phyloP scores from a whole-genome alignment of 2,888 invertebrate species.

The Cheilosia pagana region DNA sequence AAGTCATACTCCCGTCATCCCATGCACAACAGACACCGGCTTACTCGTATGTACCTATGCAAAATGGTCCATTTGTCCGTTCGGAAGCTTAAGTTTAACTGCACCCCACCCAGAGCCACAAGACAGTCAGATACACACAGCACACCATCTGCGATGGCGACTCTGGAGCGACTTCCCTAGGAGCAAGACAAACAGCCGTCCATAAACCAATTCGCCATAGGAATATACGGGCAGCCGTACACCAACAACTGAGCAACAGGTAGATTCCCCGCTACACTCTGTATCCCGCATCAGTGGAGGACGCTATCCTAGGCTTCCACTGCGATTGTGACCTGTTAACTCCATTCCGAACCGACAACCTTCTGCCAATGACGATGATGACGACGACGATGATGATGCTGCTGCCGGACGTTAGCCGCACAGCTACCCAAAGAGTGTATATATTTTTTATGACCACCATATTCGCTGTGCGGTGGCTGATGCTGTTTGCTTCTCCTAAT shows the following conservation, averaged over 20 bases:
- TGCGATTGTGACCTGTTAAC: conserved; percentile 70
- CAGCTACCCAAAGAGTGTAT: conserved; percentile 26
- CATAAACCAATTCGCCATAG: conserved; percentile 66
- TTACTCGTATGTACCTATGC: conserved; percentile 49
- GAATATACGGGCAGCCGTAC: conserved; percentile 59
- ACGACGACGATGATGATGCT: conserved; percentile 32
- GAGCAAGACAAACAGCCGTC: conserved; percentile 66
- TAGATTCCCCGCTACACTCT: conserved; percentile 42
- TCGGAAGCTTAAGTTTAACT: conserved; percentile 65
- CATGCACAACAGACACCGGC: conserved; percentile 31
- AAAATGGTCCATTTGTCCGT: conserved; percentile 72
- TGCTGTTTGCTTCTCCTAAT: conserved; percentile 61
- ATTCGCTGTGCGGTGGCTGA: conserved; percentile 44
- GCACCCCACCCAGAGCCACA: conserved; percentile 67
- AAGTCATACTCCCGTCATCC: conserved; percentile 31
- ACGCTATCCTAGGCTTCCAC: background rate
- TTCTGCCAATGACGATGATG: conserved; percentile 60
- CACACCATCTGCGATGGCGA: background rate
- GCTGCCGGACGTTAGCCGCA: conserved; percentile 56
- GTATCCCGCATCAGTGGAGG: conserved; percentile 37
- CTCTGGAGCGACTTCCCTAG: background rate
- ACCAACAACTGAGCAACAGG: conserved; percentile 61
- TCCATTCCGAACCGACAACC: conserved; percentile 67
- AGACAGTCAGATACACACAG: conserved; percentile 10
- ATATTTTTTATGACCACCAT: conserved; percentile 70